Evolutionary conservation across 2,888 invertebrate species (phyloP), one percentile per base, ranked within the genome.

Genomic region (Cephus runcator): DNA sequence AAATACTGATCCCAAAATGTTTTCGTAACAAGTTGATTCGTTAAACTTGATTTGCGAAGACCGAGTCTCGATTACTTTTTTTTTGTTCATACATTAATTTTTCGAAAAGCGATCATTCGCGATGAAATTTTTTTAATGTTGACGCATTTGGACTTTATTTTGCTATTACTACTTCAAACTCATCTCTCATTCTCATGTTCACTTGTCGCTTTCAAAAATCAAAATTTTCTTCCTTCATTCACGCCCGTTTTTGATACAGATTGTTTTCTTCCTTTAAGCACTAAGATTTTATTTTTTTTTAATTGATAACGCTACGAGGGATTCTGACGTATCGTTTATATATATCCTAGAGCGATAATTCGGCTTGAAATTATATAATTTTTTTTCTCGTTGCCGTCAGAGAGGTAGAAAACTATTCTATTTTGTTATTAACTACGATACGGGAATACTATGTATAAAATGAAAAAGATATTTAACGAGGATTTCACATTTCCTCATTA

Each of bases 61-160:
- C 33, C 75, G 78, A 78, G 73, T 36, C 35, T 35, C 15, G 35
- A 73, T 73, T 31, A 33, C 9, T 73, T 35, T 73, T 69, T 75
- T 75, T 34, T n/a, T 75, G 23, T 31, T 77, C 12, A 11, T 34
- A 76, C 73, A 78, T 79, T 79, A 82, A 84, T 83, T 84, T 83
- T 75, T 83, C 79, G 76, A 76, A 83, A 84, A 83, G 85, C 86
- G 86, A 87, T 86, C 86, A 85, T 82, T 81, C 69, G 69, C 75
- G 75, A 76, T 56, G 69, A 77, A 75, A 40, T 34, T 71, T 12
- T 69, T 15, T 31, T 36, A 73, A 40, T 15, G 1, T 75, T 56
- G 68, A 76, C 30, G 75, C 35, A 15, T 73, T 73, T 75, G 69
- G 40, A 79, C 34, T 23, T 36, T 12, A 69, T 35, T 56, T 75